Evolutionary conservation across 2,888 invertebrate species (phyloP), one percentile per base, ranked within the genome.

Genomic region (Tineola bisselliella): DNA sequence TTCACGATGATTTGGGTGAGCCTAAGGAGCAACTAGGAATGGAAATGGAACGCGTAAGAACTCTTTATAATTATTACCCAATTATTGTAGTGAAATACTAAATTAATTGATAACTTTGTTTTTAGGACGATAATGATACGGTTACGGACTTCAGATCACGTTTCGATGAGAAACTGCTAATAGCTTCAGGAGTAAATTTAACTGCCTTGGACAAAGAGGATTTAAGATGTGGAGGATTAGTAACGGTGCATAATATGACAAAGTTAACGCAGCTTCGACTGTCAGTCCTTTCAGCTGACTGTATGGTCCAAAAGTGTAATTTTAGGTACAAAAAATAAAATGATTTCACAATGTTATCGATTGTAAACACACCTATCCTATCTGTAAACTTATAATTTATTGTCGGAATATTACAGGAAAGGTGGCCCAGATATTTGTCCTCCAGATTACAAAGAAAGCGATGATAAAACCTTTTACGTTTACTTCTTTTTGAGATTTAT

Each of bases 401-500:
- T 67, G 66, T 72, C 71, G 76, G 75, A 77, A 79, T 73, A 70
- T 86, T 84, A 74, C 80, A 89, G 89, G 73, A 83, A 88, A 70
- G 93, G 93, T 68, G 93, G 93, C 10, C 93, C 93, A 17, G 91
- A 92, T 74, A 90, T 92, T 64, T 94, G 94, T 70, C 93, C 93
- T 56, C 93, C 93, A 13, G 93, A 93, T 76, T 94, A 92, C 70
- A 92, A 91, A 74, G 92, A 93, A 70, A 92, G 92, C 62, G 92
- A 92, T 65, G 92, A 92, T 70, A 90, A 89, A 66, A 91, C 93
- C 1, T 96, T 96, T 73, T 95, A 94, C 90, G 89, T 93, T 63
- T 96, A 96, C 74, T 94, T 96, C 74, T 79, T 91, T 61, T 71
- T 96, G 63, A 87, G 95, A 71, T 92, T 96, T 66, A 81, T 94